These are phyloP conservation scores for Ursus arctos DNA, from an alignment of 2,113 vertebrate genomes.

Conservation along the genomic window DNA sequence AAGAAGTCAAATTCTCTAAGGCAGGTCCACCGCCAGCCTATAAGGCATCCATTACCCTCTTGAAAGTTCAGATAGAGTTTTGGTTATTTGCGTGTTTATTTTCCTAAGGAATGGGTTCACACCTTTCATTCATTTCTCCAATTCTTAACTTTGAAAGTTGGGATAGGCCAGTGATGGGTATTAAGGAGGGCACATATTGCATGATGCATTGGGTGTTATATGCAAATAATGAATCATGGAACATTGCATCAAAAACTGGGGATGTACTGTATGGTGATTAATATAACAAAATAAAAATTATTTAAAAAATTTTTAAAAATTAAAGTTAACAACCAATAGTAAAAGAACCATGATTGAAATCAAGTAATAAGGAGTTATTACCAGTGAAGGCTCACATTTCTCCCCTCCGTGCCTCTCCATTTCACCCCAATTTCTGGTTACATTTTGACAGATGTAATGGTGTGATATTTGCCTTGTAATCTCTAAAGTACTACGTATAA, in stretches of 20 bases:
- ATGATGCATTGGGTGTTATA: too few species aligned
- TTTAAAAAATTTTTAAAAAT: too few species aligned
- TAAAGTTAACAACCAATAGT: neutral
- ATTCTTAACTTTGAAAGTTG: slow-evolving; percentile 35
- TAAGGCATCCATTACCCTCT: neutral
- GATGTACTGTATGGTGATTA: too few species aligned
- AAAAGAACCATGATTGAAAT: neutral
- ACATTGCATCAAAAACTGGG: too few species aligned
- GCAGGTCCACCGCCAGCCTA: neutral
- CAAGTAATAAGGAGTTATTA: neutral
- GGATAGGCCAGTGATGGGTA: too few species aligned
- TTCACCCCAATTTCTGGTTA: neutral
- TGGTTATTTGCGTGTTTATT: neutral
- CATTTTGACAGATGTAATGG: neutral
- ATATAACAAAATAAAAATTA: too few species aligned
- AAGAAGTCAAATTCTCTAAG: neutral
- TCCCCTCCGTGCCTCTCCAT: neutral
- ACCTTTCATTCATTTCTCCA: neutral
- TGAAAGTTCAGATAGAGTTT: neutral
- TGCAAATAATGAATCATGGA: too few species aligned
- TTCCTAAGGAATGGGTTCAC: neutral
- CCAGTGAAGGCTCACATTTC: neutral
- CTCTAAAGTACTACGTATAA: neutral
- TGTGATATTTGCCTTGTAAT: neutral
- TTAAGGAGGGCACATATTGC: too few species aligned